phyloP scores from a whole-genome alignment of 2,888 invertebrate genomes.

The Tachystola acroxantha region DNA sequence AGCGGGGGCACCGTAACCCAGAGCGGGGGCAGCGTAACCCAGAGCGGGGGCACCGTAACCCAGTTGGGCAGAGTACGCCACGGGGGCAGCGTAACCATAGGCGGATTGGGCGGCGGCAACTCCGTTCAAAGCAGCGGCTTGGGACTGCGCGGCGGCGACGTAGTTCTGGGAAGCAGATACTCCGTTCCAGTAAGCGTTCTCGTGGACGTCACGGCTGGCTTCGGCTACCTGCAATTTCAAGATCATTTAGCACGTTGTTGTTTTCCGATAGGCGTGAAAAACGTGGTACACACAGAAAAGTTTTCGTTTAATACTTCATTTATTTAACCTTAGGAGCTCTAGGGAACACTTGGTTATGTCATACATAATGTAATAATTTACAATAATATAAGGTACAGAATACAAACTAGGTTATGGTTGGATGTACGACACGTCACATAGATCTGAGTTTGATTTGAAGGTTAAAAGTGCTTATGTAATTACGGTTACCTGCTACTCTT shows the following conservation, averaged over 20 bases:
- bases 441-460: no score
- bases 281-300: no score
- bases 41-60: constrained; percentile 16
- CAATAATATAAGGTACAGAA: no score
- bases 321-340: no score
- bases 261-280: no score
- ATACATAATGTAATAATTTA: no score
- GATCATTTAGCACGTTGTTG: background rate
- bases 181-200: constrained; percentile 66
- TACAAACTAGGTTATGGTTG: no score
- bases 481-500: no score
- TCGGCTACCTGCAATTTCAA: constrained; percentile 48
- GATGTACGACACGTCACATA: no score
- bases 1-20: constrained; percentile 15
- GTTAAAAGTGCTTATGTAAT: no score
- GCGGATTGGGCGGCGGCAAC: constrained; percentile 39
- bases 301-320: no score
- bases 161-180: constrained; percentile 60
- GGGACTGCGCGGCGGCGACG: constrained; percentile 66
- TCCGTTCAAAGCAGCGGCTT: constrained; percentile 58
- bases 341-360: no score
- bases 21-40: constrained; percentile 22
- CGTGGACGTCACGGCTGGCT: constrained; percentile 55
- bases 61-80: constrained; percentile 18
- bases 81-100: constrained; percentile 22